Evolutionary conservation across 2,113 vertebrate species (phyloP).

Genomic region (Dendropsophus ebraccatus): DNA sequence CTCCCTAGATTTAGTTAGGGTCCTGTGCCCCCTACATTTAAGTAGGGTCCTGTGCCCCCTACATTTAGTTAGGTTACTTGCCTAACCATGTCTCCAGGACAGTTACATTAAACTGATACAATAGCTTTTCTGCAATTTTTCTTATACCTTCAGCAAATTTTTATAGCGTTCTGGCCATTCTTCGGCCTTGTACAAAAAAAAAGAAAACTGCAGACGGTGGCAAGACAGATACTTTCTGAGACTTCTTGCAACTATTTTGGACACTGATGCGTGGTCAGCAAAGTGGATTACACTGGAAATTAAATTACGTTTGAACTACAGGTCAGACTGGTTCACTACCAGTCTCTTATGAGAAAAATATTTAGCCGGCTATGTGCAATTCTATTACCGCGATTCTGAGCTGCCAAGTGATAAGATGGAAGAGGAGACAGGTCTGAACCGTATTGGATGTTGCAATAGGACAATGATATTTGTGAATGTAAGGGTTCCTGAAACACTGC

Average conservation of each 20-base stretch:
- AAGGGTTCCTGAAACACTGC: too few species aligned
- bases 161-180: neutral
- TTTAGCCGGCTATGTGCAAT: constrained; percentile 4
- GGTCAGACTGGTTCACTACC: neutral
- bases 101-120: too few species aligned
- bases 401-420: neutral
- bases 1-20: too few species aligned
- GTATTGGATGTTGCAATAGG: neutral
- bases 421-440: neutral
- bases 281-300: constrained; percentile 1
- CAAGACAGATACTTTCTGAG: neutral
- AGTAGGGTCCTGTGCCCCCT: too few species aligned
- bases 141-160: neutral
- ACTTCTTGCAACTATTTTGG: constrained; percentile 3
- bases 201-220: neutral
- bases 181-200: neutral
- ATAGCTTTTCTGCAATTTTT: too few species aligned
- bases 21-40: too few species aligned
- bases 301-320: constrained; percentile 5
- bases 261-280: constrained; percentile 2
- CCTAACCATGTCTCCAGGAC: too few species aligned
- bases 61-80: too few species aligned
- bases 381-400: neutral
- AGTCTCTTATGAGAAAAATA: neutral
- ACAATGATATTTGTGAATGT: neutral